Conservation (phyloP, 2,797 vertebrate genomes). For the Ibycter americanus region DNA sequence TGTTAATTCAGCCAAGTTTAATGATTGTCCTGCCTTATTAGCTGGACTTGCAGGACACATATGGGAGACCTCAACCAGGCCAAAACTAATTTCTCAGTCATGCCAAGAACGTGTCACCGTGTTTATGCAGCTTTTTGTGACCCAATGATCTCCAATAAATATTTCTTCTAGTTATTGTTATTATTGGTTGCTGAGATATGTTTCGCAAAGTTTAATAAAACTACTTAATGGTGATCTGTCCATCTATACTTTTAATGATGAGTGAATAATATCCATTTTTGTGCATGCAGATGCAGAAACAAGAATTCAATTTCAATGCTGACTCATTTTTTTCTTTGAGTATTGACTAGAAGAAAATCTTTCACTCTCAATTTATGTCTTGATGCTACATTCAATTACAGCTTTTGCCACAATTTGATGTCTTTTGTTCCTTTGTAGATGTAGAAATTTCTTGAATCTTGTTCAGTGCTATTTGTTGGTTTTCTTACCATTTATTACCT, state of each 20-base stretch:
- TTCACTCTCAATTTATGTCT: not conserved
- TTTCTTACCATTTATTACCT: not conserved
- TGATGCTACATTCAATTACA: not conserved
- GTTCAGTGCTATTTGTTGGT: not conserved
- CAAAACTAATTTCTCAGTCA: not conserved
- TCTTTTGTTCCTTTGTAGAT: not conserved
- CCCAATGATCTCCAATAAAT: not conserved
- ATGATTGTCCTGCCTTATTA: constrained; percentile 34
- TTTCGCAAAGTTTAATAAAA: not conserved
- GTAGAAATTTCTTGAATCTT: not conserved
- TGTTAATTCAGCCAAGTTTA: not conserved
- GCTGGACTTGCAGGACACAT: not conserved
- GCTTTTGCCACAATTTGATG: not conserved
- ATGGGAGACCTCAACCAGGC: not conserved
- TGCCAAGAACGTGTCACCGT: not conserved
- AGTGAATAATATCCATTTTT: not conserved
- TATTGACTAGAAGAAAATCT: not conserved
- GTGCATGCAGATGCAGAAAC: not conserved
- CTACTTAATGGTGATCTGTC: not conserved
- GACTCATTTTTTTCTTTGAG: not conserved
- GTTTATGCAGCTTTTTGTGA: not conserved
- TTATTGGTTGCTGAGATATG: not conserved
- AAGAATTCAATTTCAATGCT: not conserved
- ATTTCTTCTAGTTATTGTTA: not conserved
- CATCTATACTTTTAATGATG: not conserved